Base-by-base conservation (phyloP, 2,888 invertebrate species). In the Hirtodrosophila confusa region DNA sequence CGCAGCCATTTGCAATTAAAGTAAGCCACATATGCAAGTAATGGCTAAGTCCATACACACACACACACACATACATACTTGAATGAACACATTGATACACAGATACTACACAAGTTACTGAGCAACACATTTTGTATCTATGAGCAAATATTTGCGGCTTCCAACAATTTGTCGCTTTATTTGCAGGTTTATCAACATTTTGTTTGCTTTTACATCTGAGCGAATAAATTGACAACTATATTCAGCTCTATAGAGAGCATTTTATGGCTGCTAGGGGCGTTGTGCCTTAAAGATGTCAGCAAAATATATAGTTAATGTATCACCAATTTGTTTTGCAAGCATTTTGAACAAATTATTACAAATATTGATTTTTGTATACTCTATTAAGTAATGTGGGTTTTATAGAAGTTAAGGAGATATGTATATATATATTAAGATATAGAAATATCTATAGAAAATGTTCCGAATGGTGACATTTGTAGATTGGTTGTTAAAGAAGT, bases 1-100 rank as follows among this genome's bases (percentile, higher is more conserved):
- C 77, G 67, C 71, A 67, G 67, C 69, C 75, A 69, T 79, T 85
- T 82, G 78, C 83, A 82, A 85, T 82, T 82, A 85, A 85, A 75
- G 50, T 66, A 58, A 66, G 75, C 75, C 75, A 62, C 77, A 85
- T 77, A 72, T 82, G 80, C 79, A 82, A 77, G 85, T 79, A 85
- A 82, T 82, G 80, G 75, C 71, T 68, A 66, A 71, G 58, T 58
- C 61, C 17, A 17, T 49, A 67, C 69, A 66, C 47, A 35, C 51
- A 57, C 48, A 39, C 36, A 58, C 56, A 35, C 37, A 57, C 39
- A 51, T 43, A 48, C 24, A 43, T 23, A 60, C 49, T 64, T 9
- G 37, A 44, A 10, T 36, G 39, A n/a, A 12, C 17, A 17, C 17
- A 17, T 17, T 17, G 17, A 17, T 17, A 17, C 17, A 17, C 17